These are phyloP conservation scores for Tachuris rubrigastra DNA, from an alignment of 2,113 vertebrate species.

Conservation along the genomic window DNA sequence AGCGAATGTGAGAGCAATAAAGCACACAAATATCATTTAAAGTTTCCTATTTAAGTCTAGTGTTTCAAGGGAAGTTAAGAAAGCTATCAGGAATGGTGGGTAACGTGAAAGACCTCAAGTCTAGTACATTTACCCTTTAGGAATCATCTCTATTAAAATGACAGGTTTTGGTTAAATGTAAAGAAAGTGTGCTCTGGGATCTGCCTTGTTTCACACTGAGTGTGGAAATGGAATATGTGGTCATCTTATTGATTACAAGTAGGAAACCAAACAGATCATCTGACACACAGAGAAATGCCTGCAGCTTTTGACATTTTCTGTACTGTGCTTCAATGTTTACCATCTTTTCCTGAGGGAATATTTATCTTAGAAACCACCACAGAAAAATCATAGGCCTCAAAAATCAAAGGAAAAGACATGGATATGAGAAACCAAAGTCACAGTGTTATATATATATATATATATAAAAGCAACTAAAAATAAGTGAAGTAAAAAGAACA, in stretches of 20 bases:
- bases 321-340: not conserved
- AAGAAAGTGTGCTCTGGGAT: not conserved
- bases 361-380: slow-evolving; percentile 9
- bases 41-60: not conserved
- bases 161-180: not conserved
- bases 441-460: not conserved
- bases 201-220: not conserved
- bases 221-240: not conserved
- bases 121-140: not conserved
- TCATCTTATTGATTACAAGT: not conserved
- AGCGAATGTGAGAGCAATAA: not conserved
- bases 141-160: not conserved
- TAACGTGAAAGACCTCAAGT: not conserved
- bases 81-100: not conserved
- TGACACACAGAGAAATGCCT: not conserved
- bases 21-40: not conserved
- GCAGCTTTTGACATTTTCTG: not conserved
- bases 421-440: not conserved
- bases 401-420: not conserved
- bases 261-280: slow-evolving; percentile 6
- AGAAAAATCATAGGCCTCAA: slow-evolving; percentile 1
- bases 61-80: not conserved
- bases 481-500: slow-evolving; percentile 30
- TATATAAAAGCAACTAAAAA: not conserved
- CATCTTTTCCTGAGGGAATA: not conserved